Conservation (phyloP, 2,797 vertebrate species). For the Dermochelys coriacea region DNA sequence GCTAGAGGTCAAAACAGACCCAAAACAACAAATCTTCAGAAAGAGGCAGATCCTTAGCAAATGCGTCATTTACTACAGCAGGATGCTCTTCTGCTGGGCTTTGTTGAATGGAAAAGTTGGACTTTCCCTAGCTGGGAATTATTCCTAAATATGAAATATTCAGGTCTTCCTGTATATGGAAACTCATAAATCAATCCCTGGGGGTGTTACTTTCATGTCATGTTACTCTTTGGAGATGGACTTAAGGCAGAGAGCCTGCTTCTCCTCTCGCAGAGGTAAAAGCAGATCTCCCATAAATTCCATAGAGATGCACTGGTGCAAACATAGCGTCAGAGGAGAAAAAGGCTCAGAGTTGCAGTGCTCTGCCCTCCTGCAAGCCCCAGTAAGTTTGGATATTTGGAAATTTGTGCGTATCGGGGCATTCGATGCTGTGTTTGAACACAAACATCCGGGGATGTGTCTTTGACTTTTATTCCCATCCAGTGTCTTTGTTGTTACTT, state of each 20-base stretch:
- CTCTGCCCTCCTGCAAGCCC: neutral
- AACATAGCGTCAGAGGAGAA: neutral
- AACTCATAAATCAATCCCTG: neutral
- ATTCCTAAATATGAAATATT: no score
- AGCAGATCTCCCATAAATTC: no score
- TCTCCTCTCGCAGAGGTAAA: no score
- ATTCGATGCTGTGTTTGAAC: neutral
- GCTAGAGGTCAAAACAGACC: neutral
- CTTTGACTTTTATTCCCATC: neutral
- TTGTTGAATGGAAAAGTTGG: neutral
- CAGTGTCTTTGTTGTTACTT: accelerated
- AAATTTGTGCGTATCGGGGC: neutral
- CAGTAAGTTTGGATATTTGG: neutral
- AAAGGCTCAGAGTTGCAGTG: no score
- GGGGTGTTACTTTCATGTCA: neutral
- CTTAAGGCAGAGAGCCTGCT: neutral
- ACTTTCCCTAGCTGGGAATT: neutral
- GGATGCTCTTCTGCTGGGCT: no score
- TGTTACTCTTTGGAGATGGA: no score
- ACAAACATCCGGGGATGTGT: no score
- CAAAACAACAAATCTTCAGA: neutral
- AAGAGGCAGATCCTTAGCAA: no score
- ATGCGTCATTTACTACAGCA: no score
- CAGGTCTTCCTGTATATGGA: no score
- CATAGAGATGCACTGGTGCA: neutral